phyloP scores from a whole-genome alignment of 2,888 invertebrate genomes.

The Melanchra persicariae region DNA sequence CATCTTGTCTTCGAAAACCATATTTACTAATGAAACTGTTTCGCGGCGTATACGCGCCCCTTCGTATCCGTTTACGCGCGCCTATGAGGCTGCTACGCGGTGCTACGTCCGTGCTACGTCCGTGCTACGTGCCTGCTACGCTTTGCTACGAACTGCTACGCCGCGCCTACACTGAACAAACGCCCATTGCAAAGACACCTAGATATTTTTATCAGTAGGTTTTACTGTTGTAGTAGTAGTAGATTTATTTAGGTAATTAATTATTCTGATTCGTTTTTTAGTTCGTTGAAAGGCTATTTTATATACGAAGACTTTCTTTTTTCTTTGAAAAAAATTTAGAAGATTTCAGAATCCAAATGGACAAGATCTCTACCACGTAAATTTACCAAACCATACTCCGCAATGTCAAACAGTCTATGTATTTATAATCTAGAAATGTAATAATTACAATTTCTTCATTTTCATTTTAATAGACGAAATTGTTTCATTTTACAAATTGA shows the following conservation, averaged over 20 bases:
- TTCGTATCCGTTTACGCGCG: neutral
- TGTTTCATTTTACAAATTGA: slow-evolving; percentile 18
- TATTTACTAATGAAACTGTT: neutral
- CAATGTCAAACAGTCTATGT: slow-evolving; percentile 49
- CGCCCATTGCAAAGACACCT: slow-evolving; percentile 10
- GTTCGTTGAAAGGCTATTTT: slow-evolving; percentile 15
- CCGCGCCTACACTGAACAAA: neutral
- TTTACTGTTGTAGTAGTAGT: no score
- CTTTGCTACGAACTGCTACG: neutral
- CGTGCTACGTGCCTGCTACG: neutral
- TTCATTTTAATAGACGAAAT: slow-evolving; percentile 18
- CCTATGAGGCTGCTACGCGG: neutral
- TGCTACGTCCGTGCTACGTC: slow-evolving; percentile 14
- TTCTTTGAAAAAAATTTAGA: slow-evolving; percentile 10
- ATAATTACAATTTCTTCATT: slow-evolving; percentile 19
- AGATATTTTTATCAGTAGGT: slow-evolving; percentile 6
- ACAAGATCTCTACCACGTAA: slow-evolving; percentile 35
- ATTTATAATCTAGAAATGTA: slow-evolving; percentile 22
- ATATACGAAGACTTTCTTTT: slow-evolving; percentile 13
- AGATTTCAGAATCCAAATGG: slow-evolving; percentile 32
- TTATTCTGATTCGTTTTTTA: slow-evolving; percentile 5
- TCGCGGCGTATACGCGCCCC: neutral
- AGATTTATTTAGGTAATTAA: neutral
- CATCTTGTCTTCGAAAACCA: no score
- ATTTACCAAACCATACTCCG: slow-evolving; percentile 35